Conservation (phyloP, 2,113 vertebrate species). For the Triplophysa rosa region DNA sequence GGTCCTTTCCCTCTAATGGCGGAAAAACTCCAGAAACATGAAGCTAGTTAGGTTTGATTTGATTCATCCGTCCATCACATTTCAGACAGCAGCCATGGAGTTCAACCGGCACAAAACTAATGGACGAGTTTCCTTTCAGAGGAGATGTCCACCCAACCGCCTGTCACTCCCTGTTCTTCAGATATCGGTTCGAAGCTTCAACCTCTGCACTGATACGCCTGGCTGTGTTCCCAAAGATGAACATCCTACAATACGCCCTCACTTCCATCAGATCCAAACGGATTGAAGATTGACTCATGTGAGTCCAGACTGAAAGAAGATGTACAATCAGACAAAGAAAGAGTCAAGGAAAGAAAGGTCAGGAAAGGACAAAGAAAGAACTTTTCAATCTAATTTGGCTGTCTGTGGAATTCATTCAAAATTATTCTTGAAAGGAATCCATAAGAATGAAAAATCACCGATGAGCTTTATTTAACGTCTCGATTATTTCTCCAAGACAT, state of each 20-base stretch:
- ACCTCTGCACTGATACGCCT: not conserved
- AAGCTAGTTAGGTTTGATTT: constrained; percentile 12
- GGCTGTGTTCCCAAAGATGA: not conserved
- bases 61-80: constrained; percentile 28
- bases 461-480: too few relatives aligned
- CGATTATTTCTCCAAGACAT: too few relatives aligned
- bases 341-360: not conserved
- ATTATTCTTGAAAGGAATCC: too few relatives aligned
- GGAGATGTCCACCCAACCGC: not conserved
- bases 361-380: too few relatives aligned
- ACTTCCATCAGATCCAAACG: not conserved
- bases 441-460: too few relatives aligned
- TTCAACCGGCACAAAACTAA: not conserved
- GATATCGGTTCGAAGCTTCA: not conserved
- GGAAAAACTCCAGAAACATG: not conserved
- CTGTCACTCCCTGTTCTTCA: constrained; percentile 24
- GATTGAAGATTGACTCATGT: constrained; percentile 5
- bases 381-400: too few relatives aligned
- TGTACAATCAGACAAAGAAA: not conserved
- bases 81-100: not conserved
- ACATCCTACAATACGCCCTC: not conserved
- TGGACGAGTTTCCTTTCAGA: not conserved
- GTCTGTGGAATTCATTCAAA: too few relatives aligned
- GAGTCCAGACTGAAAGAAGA: not conserved
- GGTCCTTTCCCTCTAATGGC: too few relatives aligned